Conservation (phyloP, 1,140 invertebrate genomes). For the Hesperophylax magnus region DNA sequence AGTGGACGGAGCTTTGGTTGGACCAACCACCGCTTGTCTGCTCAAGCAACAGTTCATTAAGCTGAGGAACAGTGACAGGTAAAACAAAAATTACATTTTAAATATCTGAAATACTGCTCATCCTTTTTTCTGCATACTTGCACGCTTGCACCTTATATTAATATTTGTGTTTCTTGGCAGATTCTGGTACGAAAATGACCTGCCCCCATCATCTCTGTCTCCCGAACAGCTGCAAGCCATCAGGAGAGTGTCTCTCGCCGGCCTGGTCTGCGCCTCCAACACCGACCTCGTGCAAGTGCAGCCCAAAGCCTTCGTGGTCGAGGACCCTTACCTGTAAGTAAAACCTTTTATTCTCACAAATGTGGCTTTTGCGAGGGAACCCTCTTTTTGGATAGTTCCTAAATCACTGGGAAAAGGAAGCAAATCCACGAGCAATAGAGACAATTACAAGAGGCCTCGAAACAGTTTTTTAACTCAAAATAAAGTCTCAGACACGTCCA, state of each 20-base stretch:
- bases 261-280: slow-evolving; percentile 88
- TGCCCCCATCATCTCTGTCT: slow-evolving; percentile 89
- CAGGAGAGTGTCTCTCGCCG: slow-evolving; percentile 84
- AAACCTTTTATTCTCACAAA: background rate
- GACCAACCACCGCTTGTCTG: slow-evolving; percentile 90
- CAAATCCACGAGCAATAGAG: too few species aligned
- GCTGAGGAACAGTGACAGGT: slow-evolving; percentile 82
- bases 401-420: too few species aligned
- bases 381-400: too few species aligned
- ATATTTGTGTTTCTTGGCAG: slow-evolving; percentile 62
- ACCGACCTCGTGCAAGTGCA: slow-evolving; percentile 77
- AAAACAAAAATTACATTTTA: too few species aligned
- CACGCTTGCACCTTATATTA: too few species aligned
- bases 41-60: slow-evolving; percentile 85
- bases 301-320: slow-evolving; percentile 88
- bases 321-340: slow-evolving; percentile 88
- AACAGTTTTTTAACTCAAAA: too few species aligned
- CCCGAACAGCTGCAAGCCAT: slow-evolving; percentile 89
- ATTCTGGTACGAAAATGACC: slow-evolving; percentile 97
- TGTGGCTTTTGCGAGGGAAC: background rate
- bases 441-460: too few species aligned
- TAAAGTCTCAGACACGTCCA: too few species aligned
- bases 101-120: too few species aligned
- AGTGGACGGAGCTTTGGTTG: slow-evolving; percentile 83
- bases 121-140: too few species aligned